A percentile compares a stretch with the other conserved stretches of the same genome.
Conservation (phyloP, 2,113 vertebrate species). For the Pelmatolapia mariae region DNA sequence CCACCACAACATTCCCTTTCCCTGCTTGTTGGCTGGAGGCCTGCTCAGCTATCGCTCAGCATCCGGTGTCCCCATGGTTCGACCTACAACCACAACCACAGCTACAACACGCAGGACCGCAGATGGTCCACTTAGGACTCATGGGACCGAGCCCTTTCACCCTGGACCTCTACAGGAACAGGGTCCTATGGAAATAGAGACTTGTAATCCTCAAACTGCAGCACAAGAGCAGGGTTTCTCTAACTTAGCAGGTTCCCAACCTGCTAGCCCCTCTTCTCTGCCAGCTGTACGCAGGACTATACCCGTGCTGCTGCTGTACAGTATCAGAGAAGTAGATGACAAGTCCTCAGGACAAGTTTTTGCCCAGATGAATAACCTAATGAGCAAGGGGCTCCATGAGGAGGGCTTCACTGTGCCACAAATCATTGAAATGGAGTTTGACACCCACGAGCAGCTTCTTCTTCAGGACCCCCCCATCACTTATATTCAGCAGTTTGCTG, state of each 20-base stretch:
- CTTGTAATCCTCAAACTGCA: slow-evolving; percentile 77
- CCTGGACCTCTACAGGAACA: slow-evolving; percentile 73
- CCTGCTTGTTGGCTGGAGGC: slow-evolving; percentile 93
- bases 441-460: slow-evolving; percentile 93
- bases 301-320: slow-evolving; percentile 92
- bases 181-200: slow-evolving; percentile 94
- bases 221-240: slow-evolving; percentile 82
- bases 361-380: slow-evolving; percentile 96
- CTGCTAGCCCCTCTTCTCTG: slow-evolving; percentile 66
- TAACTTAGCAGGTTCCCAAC: slow-evolving; percentile 60
- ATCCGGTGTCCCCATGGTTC: slow-evolving; percentile 81
- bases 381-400: slow-evolving; percentile 96
- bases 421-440: slow-evolving; percentile 98
- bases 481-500: slow-evolving; percentile 98
- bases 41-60: slow-evolving; percentile 93
- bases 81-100: slow-evolving; percentile 60
- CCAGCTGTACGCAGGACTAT: slow-evolving; percentile 87
- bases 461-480: slow-evolving; percentile 97
- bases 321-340: slow-evolving; percentile 96
- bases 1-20: slow-evolving; percentile 98
- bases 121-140: slow-evolving; percentile 90
- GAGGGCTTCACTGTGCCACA: slow-evolving; percentile 98
- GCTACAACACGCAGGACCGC: slow-evolving; percentile 67
- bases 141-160: slow-evolving; percentile 80
- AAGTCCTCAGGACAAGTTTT: slow-evolving; percentile 95